Base-by-base conservation (phyloP, 2,888 invertebrate species). In the Noctua fimbriata region DNA sequence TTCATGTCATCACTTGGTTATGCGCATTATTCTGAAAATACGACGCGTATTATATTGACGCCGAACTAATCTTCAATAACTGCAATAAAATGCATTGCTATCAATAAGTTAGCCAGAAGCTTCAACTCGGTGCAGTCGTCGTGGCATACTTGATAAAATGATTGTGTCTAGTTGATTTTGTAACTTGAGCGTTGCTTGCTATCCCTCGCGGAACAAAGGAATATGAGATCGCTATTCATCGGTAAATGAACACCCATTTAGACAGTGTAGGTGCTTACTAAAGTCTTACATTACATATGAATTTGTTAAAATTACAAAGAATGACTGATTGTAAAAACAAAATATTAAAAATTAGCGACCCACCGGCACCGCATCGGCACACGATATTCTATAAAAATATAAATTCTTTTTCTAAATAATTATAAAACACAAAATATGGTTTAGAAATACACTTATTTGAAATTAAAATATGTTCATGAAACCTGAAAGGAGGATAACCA, bases 211-310 rank as follows among this genome's bases (percentile, higher is more conserved):
- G 76, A 86, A 89, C 87, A 88, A 89, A 84, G 87, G 89, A 86
- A 89, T 86, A 84, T 81, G 89, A 89, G 90, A 88, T 83, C 72
- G 82, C 65, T 24, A 86, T 82, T 86, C 79, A 83, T 82, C 79
- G 79, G 87, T 88, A 82, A 89, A 85, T 73, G 75, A 75, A 90
- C 89, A 88, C 84, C 76, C 41, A 75, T 84, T 87, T 80, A 73
- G 85, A 73, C 63, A 79, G 69, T 78, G 66, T 81, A 70, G 73
- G 69, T 74, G 73, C 55, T 78, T 65, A 71, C 71, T 82, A 60
- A 47, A 69, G 47, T 63, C 69, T 77, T 44, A 67, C 16, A 36
- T 71, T 44, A 70, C 16, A 36, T 71, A 52, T 21, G 41, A 74
- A 70, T 49, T 70, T 70, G 6, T 47, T 47, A 63, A 77, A 81